Base-by-base conservation (phyloP, 2,888 invertebrate species). In the Epistrophe eligans region DNA sequence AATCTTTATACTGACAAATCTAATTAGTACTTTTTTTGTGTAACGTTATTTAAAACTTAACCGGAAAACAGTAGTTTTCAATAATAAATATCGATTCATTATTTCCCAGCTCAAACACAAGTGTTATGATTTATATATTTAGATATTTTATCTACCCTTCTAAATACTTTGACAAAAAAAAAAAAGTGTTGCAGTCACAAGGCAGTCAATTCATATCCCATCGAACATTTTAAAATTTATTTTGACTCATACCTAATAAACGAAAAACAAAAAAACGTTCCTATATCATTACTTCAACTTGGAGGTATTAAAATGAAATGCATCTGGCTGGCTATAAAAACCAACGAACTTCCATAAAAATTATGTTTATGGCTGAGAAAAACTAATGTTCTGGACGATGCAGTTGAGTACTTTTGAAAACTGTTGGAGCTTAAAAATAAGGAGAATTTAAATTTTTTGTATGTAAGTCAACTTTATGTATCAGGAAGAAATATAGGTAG, bases 371-470 rank as follows among this genome's bases (percentile, higher is more conserved):
- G 70, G 28, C 38, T 13, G 35, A 40, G 55, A 28, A 66, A 55
- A 70, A 70, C 70, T 70, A 70, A 55, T 55, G 70, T 70, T 55
- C 70, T 55, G 70, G 70, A 70, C 70, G 62, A 70, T 70, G 70
- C 52, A 70, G 70, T 70, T 70, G 35, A 70, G 55, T 55, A 40
- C 70, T 35, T 70, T 52, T 1, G n/a, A 19, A 9, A 52, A 7
- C 24, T 55, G 24, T 40, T 70, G 55, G 70, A 70, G 52, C 52
- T 67, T 67, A 8, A 67, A 50, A 50, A 70, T 70, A 70, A 70
- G 28, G n/a, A 70, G 40, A n/a, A 55, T 40, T 70, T 11, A 28
- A 50, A 28, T 50, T 40, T 15, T 70, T 1, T 55, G 40, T 1
- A 28, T 19, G 40, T 9, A 67, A 67, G 35, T 38, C 32, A 19